Conservation (phyloP, 2,797 vertebrate genomes). For the Melanotaenia pygmaea region DNA sequence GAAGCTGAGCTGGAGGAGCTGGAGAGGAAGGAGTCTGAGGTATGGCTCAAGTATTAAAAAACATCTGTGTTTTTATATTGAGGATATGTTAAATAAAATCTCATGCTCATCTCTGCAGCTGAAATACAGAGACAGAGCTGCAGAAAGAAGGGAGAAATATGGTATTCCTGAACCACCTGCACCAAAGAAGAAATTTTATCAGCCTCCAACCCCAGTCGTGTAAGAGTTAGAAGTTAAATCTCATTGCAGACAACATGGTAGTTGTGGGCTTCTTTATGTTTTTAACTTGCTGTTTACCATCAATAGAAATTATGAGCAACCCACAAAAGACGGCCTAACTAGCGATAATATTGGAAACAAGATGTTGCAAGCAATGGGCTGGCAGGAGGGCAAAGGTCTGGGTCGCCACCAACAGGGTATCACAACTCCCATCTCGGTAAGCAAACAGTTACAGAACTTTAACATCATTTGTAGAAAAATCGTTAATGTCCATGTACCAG, state of each 20-base stretch:
- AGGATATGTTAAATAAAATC: neutral
- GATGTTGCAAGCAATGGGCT: constrained; percentile 99
- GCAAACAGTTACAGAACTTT: neutral
- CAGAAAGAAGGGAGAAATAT: constrained; percentile 92
- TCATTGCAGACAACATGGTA: neutral
- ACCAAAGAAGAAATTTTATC: constrained; percentile 89
- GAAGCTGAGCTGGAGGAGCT: constrained; percentile 92
- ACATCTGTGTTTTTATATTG: neutral
- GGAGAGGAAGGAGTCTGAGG: constrained; percentile 92
- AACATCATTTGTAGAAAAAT: neutral
- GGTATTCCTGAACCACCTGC: constrained; percentile 91
- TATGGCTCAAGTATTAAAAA: constrained; percentile 44
- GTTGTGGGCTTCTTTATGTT: neutral
- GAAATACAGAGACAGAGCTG: constrained; percentile 94
- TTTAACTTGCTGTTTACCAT: neutral
- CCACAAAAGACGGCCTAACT: constrained; percentile 95
- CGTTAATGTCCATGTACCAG: neutral
- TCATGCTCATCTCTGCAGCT: constrained; percentile 77
- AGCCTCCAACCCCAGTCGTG: constrained; percentile 85
- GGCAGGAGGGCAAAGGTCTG: constrained; percentile 96
- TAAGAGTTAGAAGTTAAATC: constrained; percentile 68
- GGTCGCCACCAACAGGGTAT: constrained; percentile 96
- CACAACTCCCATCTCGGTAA: constrained; percentile 91
- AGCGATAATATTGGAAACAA: constrained; percentile 98
- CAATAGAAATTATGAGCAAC: constrained; percentile 91